Percentiles rank a stretch among this genome's conserved stretches.
These are phyloP conservation scores for Microchirus variegatus DNA, from an alignment of 2,797 vertebrate genomes.

Conservation along the genomic window DNA sequence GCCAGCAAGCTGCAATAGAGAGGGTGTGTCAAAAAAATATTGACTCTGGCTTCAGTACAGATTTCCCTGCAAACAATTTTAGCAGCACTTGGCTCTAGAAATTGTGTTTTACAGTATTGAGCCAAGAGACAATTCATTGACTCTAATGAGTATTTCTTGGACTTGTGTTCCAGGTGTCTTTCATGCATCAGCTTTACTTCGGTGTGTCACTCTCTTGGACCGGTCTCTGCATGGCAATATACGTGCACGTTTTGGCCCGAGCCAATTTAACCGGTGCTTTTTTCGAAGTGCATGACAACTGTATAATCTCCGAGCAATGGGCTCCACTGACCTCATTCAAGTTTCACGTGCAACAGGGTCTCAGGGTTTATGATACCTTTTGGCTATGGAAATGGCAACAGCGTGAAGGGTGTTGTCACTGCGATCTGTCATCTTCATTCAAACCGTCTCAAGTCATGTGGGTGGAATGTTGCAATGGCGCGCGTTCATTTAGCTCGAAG, in stretches of 20 bases:
- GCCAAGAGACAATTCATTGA: constrained; percentile 7
- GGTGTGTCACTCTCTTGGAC: constrained; percentile 1
- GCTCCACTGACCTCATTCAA: constrained; percentile 2
- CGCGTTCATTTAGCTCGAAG: constrained; percentile 1
- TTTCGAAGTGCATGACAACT: not conserved
- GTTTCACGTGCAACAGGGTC: constrained; percentile 6
- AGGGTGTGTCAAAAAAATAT: not conserved
- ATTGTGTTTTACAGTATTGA: not conserved
- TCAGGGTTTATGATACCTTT: not conserved
- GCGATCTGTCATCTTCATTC: constrained; percentile 21
- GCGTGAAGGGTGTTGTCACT: constrained; percentile 8
- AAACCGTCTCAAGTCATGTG: constrained; percentile 19
- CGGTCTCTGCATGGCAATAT: not conserved
- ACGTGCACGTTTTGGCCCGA: not conserved
- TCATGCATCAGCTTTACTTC: constrained; percentile 13
- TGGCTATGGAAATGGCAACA: constrained; percentile 3
- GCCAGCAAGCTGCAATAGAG: constrained; percentile 3
- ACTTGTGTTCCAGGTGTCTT: constrained; percentile 9
- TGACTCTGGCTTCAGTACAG: not conserved
- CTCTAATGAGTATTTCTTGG: constrained; percentile 3
- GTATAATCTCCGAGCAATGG: not conserved
- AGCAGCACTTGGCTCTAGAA: constrained; percentile 14
- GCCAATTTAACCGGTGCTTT: not conserved
- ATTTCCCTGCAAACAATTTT: constrained; percentile 8
- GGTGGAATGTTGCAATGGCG: constrained; percentile 20